Percentiles rank a stretch among this genome's conserved stretches.
phyloP scores from a whole-genome alignment of 2,888 invertebrate genomes.

The Liposcelis brunnea region DNA sequence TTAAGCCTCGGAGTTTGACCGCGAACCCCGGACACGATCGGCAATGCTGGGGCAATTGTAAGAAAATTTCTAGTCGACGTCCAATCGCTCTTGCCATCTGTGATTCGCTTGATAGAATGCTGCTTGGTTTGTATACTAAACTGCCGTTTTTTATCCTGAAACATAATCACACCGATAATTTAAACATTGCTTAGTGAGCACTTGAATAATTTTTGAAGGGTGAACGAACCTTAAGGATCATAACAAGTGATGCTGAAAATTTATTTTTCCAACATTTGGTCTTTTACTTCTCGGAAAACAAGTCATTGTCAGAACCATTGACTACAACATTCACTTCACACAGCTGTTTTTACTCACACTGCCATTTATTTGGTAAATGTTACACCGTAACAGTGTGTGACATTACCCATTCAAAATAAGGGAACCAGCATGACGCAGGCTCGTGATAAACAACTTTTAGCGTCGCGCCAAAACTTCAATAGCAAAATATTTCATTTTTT shows the following conservation, averaged over 20 bases:
- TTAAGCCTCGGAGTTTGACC: slow-evolving; percentile 23
- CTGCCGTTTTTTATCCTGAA: slow-evolving; percentile 9
- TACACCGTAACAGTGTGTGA: background rate
- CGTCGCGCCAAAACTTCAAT: too few species aligned
- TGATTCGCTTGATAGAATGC: background rate
- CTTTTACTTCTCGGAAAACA: too few species aligned
- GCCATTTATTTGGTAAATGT: background rate
- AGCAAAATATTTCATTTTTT: too few species aligned
- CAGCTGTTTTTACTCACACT: slow-evolving; percentile 1
- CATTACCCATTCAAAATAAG: background rate
- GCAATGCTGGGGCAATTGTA: slow-evolving; percentile 25
- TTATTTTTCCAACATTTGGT: background rate
- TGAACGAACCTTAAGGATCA: slow-evolving; percentile 1
- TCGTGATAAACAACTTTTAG: too few species aligned
- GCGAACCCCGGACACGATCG: slow-evolving; percentile 24
- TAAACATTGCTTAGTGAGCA: background rate
- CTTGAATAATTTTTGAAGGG: background rate
- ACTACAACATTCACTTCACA: background rate
- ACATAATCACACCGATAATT: background rate
- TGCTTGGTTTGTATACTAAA: slow-evolving; percentile 10
- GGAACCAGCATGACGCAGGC: background rate
- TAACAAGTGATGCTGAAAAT: background rate
- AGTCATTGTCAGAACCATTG: slow-evolving; percentile 1
- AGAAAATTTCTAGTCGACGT: slow-evolving; percentile 18
- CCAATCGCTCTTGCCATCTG: background rate